Conservation (phyloP, 37 sponge, comb jelly and placozoan species). For the Ianthella basta region DNA sequence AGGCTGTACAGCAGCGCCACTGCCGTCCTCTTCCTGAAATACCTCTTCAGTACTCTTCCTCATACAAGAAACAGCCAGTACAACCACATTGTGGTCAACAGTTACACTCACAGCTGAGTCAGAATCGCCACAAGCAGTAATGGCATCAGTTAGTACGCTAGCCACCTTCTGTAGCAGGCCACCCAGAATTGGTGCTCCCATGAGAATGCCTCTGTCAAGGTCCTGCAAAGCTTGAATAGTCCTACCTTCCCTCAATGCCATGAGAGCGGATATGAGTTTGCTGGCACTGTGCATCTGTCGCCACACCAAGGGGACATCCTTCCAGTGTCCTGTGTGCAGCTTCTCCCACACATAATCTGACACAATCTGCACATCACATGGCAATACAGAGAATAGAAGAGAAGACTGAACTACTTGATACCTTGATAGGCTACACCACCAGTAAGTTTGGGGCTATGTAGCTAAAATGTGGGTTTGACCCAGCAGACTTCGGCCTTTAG, state of each 20-base stretch:
- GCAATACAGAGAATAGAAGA: neutral
- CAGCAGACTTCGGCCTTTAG: no score
- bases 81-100: neutral
- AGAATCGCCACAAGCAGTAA: neutral
- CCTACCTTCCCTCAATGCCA: neutral
- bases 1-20: no score
- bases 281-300: conserved; percentile 67
- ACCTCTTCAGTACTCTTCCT: no score
- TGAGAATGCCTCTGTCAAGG: conserved; percentile 86
- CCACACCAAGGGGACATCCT: conserved; percentile 80
- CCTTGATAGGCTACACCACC: no score
- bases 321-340: conserved; percentile 89
- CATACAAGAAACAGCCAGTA: neutral
- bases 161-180: conserved; percentile 51
- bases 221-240: conserved; percentile 46
- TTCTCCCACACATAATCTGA: conserved; percentile 86
- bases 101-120: neutral
- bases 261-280: conserved; percentile 59
- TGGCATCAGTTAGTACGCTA: neutral
- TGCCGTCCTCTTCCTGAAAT: no score
- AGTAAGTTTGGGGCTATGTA: no score
- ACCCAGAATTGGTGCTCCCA: conserved; percentile 87
- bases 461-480: no score
- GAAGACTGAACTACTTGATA: no score
- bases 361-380: conserved; percentile 41